Conservation (phyloP, 2,113 vertebrate species). For the Platysternon megacephalum region DNA sequence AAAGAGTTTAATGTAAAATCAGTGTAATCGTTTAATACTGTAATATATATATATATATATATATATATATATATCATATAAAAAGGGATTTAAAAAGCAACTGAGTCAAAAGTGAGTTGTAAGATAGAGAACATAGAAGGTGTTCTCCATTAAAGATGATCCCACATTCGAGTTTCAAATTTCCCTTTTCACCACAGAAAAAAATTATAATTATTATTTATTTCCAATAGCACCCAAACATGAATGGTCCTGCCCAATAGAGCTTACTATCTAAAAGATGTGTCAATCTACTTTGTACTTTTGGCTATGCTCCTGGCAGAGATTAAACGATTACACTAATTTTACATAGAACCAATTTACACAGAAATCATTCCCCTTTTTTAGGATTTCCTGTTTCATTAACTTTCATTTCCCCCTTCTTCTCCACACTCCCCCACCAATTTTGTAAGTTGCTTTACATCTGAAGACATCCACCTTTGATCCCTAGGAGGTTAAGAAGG, state of each 20-base stretch:
- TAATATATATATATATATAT: not conserved
- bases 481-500: not conserved
- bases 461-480: not conserved
- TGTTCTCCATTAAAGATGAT: not conserved
- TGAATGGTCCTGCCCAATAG: not conserved
- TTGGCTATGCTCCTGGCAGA: not conserved
- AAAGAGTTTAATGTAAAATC: not conserved
- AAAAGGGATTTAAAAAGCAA: not conserved
- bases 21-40: not conserved
- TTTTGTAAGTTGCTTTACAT: not conserved
- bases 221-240: not conserved
- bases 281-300: not conserved
- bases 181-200: not conserved
- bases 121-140: not conserved
- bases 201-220: not conserved
- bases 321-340: not conserved
- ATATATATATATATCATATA: not conserved
- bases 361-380: not conserved
- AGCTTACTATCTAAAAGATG: slow-evolving; percentile 3
- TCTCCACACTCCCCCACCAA: not conserved
- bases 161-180: not conserved
- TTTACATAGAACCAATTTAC: slow-evolving; percentile 23
- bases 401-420: not conserved
- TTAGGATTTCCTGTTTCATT: not conserved
- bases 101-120: not conserved